Base-by-base conservation (phyloP, 2,888 invertebrate species). In the Andrena camellia region DNA sequence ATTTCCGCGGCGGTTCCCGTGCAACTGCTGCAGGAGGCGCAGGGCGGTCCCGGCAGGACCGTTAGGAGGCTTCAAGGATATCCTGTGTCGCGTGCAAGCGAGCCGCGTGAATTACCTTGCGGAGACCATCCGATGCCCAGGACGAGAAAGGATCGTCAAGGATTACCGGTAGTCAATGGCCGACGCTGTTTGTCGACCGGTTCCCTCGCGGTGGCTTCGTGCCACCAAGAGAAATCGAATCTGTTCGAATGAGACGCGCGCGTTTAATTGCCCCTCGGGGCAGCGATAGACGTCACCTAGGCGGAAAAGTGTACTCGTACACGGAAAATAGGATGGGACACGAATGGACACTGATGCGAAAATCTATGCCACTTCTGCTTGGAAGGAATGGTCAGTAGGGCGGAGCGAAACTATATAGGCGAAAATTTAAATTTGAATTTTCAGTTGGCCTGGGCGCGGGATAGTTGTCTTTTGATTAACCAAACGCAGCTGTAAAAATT, bases 51-150 rank as follows among this genome's bases (percentile, higher is more conserved):
- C 84, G 78, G 33, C 81, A 87, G 87, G 89, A 91, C 92, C 92
- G 92, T 93, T 93, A 93, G 89, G 86, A 88, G 92, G 92, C 91
- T 92, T 93, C 92, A 91, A 92, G 93, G 93, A 93, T 93, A 93
- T 93, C 93, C 92, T 92, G 93, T 91, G 93, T 92, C 92, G 90
- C 89, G 89, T 91, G 91, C 89, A 90, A 91, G 87, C 87, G 88
- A 92, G 88, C 91, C 89, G 91, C 90, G 90, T 90, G 90, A 92
- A 90, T 92, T 91, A 90, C 90, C 90, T 90, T 90, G 85, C 82
- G 79, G 74, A 62, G 72, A 33, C 70, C 66, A 67, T 78, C 69
- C 81, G 82, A 78, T 69, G 62, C 60, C 63, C 77, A 81, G 80
- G 78, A 83, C 73, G 83, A 75, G 86, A 83, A 86, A 89, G 84